A percentile compares a stretch with the other conserved stretches of the same genome.
Evolutionary conservation across 2,888 invertebrate species (phyloP).

Genomic region (Zaprionus obscuricornis): DNA sequence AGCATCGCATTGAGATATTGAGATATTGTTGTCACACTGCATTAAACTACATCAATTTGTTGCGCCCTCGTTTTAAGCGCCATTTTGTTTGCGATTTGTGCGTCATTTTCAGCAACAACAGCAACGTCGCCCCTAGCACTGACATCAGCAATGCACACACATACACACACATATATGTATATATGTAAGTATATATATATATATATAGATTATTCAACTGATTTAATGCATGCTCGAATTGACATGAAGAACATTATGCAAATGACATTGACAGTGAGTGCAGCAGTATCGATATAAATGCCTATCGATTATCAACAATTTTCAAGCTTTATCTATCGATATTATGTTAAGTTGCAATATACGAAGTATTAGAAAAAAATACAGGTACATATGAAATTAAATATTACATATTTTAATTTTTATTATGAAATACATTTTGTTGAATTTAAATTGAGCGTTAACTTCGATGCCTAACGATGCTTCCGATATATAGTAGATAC

Average conservation of each 20-base stretch:
- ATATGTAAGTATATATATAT: no score
- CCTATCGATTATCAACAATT: no score
- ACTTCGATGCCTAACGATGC: constrained; percentile 45
- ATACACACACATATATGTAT: no score
- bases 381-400: no score
- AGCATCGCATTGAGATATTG: neutral
- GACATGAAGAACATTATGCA: constrained; percentile 14
- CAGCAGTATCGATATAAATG: no score
- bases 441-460: constrained; percentile 58
- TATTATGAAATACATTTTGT: constrained; percentile 36
- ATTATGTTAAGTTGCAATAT: no score
- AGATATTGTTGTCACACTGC: constrained; percentile 13
- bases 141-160: no score
- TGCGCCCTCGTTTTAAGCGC: constrained; percentile 22
- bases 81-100: constrained; percentile 48
- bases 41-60: constrained; percentile 25
- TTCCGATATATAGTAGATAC: constrained; percentile 13
- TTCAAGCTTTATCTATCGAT: no score
- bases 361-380: no score
- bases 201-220: constrained; percentile 52
- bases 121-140: constrained; percentile 10
- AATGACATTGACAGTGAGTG: constrained; percentile 27
- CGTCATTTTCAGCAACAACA: constrained; percentile 23
- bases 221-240: constrained; percentile 39
- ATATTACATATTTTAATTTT: no score